Base-by-base conservation (phyloP, 2,888 invertebrate species). In the Yponomeuta cagnagella region DNA sequence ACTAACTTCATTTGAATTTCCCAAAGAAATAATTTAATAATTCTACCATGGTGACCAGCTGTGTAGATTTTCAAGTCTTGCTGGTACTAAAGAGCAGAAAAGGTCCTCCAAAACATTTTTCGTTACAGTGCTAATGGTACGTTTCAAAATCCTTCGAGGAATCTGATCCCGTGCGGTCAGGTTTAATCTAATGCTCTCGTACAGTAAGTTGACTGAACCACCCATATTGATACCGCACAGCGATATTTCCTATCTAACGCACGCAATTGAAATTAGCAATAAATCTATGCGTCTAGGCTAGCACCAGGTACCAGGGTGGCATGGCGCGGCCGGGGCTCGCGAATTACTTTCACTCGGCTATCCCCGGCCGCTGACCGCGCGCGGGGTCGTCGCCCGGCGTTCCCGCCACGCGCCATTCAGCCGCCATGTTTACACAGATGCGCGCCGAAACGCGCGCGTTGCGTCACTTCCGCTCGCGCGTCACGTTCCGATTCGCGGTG, bases 301-400 rank as follows among this genome's bases (percentile, higher is more conserved):
- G 74, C 37, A n/a, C 75, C 77, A 79, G 80, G 85, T 84, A 86
- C 87, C 85, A 85, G 85, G 87, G 83, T 79, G 84, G 88, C 88
- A 86, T 84, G 83, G 82, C 81, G 83, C 87, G 86, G 86, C 85
- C 81, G 86, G 76, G 81, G 87, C 76, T 89, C 87, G 90, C 90
- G 89, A 91, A 91, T 90, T 90, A 92, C 92, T 92, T 92, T 92
- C 92, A 91, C 92, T 92, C 84, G 83, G 83, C 86, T 89, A 87
- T 89, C 89, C 89, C 86, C 89, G 90, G 82, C 80, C 82, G 90
- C 83, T 89, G 89, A 89, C 89, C 89, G 89, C 81, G 82, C 80
- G 81, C 81, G 85, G 87, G 91, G 86, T 89, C 90, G 89, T 80
- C 89, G 91, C 77, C 87, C 73, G 78, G 71, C 83, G 83, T 83